phyloP scores from a whole-genome alignment of 1,140 invertebrate genomes.

The Subanguina moxae region DNA sequence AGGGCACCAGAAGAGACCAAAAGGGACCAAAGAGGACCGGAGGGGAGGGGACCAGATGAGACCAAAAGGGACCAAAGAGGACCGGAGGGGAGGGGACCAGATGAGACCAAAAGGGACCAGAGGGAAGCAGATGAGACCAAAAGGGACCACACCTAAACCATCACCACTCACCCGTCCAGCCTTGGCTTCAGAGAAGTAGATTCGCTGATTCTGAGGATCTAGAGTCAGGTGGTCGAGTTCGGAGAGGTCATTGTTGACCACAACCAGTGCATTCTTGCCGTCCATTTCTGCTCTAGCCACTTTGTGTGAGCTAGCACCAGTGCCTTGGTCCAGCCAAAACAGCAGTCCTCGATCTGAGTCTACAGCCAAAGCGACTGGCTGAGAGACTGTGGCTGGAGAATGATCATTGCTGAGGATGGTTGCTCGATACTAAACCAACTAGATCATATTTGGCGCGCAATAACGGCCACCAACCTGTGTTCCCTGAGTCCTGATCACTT shows the following conservation, averaged over 20 bases:
- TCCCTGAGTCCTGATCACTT: constrained; percentile 71
- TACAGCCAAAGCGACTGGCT: constrained; percentile 78
- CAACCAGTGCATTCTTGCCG: constrained; percentile 69
- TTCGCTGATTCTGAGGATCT: constrained; percentile 74
- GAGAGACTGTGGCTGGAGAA: constrained; percentile 76
- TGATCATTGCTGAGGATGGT: constrained; percentile 87
- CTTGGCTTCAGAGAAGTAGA: constrained; percentile 80
- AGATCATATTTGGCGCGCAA: not conserved
- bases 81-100: no score
- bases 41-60: no score
- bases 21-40: no score
- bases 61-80: no score
- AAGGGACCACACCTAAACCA: no score
- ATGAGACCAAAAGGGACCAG: no score
- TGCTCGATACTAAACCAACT: constrained; percentile 70
- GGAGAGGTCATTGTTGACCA: constrained; percentile 56
- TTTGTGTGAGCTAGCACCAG: constrained; percentile 78
- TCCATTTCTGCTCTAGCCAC: constrained; percentile 87
- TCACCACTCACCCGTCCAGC: constrained; percentile 66
- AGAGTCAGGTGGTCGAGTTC: constrained; percentile 76
- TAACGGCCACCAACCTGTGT: constrained; percentile 26
- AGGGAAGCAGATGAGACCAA: no score
- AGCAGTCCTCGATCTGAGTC: constrained; percentile 83
- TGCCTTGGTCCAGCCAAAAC: constrained; percentile 93
- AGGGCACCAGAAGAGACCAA: no score